Evolutionary conservation across 2,888 invertebrate genomes (phyloP).

Genomic region (Anoplius nigerrimus): DNA sequence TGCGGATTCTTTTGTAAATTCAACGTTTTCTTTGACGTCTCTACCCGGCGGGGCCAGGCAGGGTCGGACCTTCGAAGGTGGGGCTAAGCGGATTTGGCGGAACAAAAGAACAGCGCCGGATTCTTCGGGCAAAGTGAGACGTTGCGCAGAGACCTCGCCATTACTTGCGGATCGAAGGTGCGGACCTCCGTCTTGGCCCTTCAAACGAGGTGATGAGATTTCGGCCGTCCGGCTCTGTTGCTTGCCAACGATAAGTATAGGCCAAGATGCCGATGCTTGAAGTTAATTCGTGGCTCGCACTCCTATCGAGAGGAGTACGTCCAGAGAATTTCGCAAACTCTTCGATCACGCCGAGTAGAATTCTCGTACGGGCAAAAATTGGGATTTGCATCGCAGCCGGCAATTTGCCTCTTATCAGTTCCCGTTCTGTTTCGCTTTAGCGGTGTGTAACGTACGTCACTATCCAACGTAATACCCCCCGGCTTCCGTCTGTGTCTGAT

Average conservation of each 20-base stretch:
- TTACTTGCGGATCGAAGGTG: slow-evolving; percentile 20
- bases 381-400: not conserved
- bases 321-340: too few species aligned
- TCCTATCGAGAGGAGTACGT: too few species aligned
- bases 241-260: not conserved
- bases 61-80: slow-evolving; percentile 15
- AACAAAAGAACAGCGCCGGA: slow-evolving; percentile 49
- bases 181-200: slow-evolving; percentile 12
- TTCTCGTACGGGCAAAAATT: not conserved
- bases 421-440: too few species aligned
- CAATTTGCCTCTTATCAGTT: not conserved
- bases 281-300: too few species aligned
- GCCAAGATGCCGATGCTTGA: not conserved
- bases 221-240: slow-evolving; percentile 40
- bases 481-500: too few species aligned
- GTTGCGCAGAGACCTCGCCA: slow-evolving; percentile 28
- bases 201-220: slow-evolving; percentile 48
- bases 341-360: too few species aligned
- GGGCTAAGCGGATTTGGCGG: slow-evolving; percentile 54
- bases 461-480: too few species aligned
- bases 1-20: slow-evolving; percentile 40
- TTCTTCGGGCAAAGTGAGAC: slow-evolving; percentile 51
- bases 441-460: too few species aligned
- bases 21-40: slow-evolving; percentile 45
- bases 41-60: not conserved